phyloP scores from a whole-genome alignment of 2,113 vertebrate species.

The Eublepharis macularius region DNA sequence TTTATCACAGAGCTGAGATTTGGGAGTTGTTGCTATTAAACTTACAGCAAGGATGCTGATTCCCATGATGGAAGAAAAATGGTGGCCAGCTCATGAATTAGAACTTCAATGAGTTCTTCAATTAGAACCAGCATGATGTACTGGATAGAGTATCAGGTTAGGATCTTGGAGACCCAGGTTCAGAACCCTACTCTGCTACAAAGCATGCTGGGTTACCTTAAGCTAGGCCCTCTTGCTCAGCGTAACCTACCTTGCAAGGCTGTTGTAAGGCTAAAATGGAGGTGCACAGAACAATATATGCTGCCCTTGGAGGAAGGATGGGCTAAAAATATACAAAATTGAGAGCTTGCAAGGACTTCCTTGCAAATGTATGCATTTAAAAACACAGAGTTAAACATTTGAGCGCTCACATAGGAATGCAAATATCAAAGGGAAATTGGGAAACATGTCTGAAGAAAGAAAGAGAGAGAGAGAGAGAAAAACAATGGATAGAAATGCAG shows the following conservation, averaged over 20 bases:
- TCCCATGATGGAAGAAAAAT: not conserved
- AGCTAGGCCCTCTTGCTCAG: too few relatives aligned
- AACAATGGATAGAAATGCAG: constrained; percentile 41
- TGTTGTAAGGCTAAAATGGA: too few relatives aligned
- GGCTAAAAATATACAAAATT: too few relatives aligned
- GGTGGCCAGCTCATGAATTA: not conserved
- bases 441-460: not conserved
- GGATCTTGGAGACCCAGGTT: too few relatives aligned
- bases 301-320: too few relatives aligned
- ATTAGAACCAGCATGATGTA: too few relatives aligned
- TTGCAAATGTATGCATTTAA: not conserved
- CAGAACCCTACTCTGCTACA: too few relatives aligned
- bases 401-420: not conserved
- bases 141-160: too few relatives aligned
- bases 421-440: not conserved
- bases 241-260: too few relatives aligned
- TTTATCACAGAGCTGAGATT: not conserved
- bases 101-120: not conserved
- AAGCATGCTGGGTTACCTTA: too few relatives aligned
- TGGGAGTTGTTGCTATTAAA: too few relatives aligned
- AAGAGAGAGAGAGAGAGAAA: not conserved
- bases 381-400: not conserved
- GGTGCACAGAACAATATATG: too few relatives aligned
- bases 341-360: not conserved
- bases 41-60: not conserved